phyloP scores from a whole-genome alignment of 92 coral and sea anemone species.

The Zoanthus gigantus region DNA sequence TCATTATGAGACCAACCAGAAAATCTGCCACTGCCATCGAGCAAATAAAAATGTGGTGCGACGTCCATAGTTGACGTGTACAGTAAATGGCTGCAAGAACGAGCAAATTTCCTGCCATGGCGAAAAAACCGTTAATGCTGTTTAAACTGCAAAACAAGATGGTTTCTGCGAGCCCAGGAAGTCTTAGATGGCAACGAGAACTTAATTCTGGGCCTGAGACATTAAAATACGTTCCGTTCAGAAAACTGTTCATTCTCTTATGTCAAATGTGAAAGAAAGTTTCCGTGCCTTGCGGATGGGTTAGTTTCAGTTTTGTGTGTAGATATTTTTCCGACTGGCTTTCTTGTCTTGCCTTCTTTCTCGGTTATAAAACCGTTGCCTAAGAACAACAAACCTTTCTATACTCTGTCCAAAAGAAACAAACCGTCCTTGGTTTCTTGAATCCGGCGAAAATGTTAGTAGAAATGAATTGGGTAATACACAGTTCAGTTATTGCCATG shows the following conservation, averaged over 20 bases:
- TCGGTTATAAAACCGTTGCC: too few relatives aligned
- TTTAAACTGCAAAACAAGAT: not conserved
- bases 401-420: too few relatives aligned
- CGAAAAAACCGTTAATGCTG: not conserved
- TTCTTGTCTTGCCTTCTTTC: too few relatives aligned
- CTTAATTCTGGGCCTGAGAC: not conserved
- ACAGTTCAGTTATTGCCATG: too few relatives aligned
- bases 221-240: not conserved
- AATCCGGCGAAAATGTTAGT: too few relatives aligned
- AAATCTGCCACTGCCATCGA: not conserved
- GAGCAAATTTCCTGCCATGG: not conserved
- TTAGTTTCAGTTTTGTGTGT: too few relatives aligned
- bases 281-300: too few relatives aligned
- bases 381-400: too few relatives aligned
- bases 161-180: not conserved
- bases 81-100: not conserved
- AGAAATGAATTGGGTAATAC: too few relatives aligned
- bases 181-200: not conserved
- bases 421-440: too few relatives aligned
- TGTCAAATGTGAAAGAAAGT: not conserved
- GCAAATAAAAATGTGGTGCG: not conserved
- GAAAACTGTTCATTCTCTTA: not conserved
- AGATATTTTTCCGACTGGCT: too few relatives aligned
- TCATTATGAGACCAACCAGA: not conserved
- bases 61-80: not conserved